Evolutionary conservation across 2,113 vertebrate genomes (phyloP), one percentile per base, ranked within the genome.

Genomic region (Bambusicola thoracicus): DNA sequence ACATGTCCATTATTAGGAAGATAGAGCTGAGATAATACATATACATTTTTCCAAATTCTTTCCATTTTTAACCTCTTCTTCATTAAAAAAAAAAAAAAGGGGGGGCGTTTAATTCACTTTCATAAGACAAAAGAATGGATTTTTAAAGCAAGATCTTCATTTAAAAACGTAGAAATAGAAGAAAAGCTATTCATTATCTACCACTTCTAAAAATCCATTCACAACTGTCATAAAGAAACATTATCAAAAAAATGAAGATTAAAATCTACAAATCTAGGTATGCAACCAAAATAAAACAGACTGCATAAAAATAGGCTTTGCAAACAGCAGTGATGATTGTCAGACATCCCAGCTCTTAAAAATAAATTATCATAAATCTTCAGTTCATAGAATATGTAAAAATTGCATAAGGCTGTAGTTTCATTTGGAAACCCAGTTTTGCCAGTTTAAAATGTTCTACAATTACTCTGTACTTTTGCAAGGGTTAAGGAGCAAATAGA

Each of bases 151-250:
- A 8, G 3, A 12, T 66, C 74, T 76, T 89, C 34, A 41, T 85
- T 68, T 85, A 36, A 86, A 79, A 30, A n/a, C 15, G 40, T 56
- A 72, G 9, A 18, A 94, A 76, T 78, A 83, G 68, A 84, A 90
- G 27, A 86, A 58, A 65, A 94, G 18, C 48, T 48, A 61, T 88
- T 93, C 75, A 19, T 90, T 92, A 84, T 81, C 34, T 43, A 75
- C 25, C 38, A 53, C 25, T 53, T 14, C 51, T 53, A 53, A 53
- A 49, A 53, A 53, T 53, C 51, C 51, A 53, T 8, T 25, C 25
- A 49, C 2, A 7, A 70, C 66, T 87, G 43, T 84, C 48, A 75
- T 30, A 84, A 81, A 85, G 30, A 22, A 66, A 29, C 9, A 87
- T 44, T 7, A 25, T 51, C 61, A 88, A 19, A 90, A 90, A 91